Conservation (phyloP, 2,113 vertebrate species). For the Montifringilla adamsi region DNA sequence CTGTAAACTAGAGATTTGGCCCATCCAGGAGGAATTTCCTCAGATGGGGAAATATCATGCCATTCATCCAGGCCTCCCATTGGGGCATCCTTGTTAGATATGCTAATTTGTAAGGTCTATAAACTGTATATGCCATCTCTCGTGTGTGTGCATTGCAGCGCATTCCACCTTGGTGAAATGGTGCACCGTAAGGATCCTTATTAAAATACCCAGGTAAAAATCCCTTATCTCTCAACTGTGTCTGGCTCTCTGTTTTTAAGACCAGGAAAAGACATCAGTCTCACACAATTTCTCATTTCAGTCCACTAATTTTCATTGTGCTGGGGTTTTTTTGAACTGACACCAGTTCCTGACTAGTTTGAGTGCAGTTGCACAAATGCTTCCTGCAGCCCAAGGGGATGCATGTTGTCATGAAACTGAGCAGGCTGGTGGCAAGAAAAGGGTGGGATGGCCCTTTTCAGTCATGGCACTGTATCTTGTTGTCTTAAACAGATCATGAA, state of each 20-base stretch:
- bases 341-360: background rate
- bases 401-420: background rate
- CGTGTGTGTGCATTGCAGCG: fast-evolving
- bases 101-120: background rate
- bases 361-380: background rate
- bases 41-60: background rate
- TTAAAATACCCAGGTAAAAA: background rate
- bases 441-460: background rate
- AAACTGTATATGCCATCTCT: fast-evolving
- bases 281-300: background rate
- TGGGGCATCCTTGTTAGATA: background rate
- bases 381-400: background rate
- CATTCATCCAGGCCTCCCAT: background rate
- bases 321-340: background rate
- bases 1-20: background rate
- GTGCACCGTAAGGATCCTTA: background rate
- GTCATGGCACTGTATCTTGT: background rate
- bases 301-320: background rate
- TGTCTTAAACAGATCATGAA: background rate
- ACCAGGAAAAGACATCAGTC: background rate
- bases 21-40: no score
- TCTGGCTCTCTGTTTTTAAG: background rate
- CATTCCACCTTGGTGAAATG: fast-evolving
- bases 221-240: background rate
- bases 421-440: background rate